Evolutionary conservation across 2,888 invertebrate genomes (phyloP).

Genomic region (Drosophila ustulata): DNA sequence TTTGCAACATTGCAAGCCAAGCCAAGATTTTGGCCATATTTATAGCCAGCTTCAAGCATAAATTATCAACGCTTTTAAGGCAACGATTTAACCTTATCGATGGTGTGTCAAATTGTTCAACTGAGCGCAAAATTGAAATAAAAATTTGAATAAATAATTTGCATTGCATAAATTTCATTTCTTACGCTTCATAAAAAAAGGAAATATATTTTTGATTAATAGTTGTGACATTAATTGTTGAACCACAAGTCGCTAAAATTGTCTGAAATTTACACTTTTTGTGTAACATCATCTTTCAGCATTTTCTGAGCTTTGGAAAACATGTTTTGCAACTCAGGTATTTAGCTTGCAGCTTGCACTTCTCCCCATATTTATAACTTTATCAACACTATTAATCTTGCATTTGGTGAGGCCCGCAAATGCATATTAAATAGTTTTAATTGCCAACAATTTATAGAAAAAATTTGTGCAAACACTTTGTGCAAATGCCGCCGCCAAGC

Average conservation of each 20-base stretch:
- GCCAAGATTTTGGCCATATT: constrained; percentile 2
- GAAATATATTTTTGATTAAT: background rate
- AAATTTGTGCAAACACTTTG: constrained; percentile 58
- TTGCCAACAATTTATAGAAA: constrained; percentile 59
- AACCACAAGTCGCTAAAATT: no score
- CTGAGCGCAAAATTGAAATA: background rate
- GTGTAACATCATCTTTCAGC: background rate
- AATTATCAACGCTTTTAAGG: background rate
- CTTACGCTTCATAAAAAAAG: background rate
- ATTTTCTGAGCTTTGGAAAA: background rate
- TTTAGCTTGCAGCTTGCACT: background rate
- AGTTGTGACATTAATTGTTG: background rate
- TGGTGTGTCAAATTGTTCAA: constrained; percentile 4
- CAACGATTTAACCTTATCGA: constrained; percentile 1
- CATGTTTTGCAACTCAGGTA: background rate
- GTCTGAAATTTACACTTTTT: no score
- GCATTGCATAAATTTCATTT: background rate
- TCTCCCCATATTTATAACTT: constrained; percentile 1
- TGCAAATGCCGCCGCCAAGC: constrained; percentile 57
- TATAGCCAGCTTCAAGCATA: background rate
- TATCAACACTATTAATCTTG: constrained; percentile 19
- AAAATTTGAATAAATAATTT: background rate
- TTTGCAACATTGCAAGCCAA: constrained; percentile 14
- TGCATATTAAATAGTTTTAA: constrained; percentile 53
- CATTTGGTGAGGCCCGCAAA: constrained; percentile 13